Base-by-base conservation (phyloP, 2,888 invertebrate genomes). In the Hemithea aestivaria region DNA sequence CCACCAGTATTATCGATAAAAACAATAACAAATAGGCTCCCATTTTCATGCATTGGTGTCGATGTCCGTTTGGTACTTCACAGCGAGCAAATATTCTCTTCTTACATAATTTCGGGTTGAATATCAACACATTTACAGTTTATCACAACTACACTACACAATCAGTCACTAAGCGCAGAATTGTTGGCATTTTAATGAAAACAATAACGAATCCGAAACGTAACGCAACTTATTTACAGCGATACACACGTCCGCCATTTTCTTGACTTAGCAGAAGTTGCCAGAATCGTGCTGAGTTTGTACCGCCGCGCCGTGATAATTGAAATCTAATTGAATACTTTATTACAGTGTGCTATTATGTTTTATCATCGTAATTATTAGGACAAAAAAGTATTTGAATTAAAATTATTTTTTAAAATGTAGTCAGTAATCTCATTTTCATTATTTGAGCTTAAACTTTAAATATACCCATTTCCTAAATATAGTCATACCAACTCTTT, bases 1-100 rank as follows among this genome's bases (percentile, higher is more conserved):
- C 51, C 51, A 73, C 53, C 56, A 71, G 51, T 46, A 73, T 53
- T 61, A 81, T 56, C 54, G 72, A 62, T 60, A 73, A 64, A 67
- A 78, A 74, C 74, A 81, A 77, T 65, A 84, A 72, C 69, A 84
- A 74, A 70, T 76, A 73, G 68, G 70, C 74, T 76, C 77, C 83
- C 87, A 87, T 87, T 80, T 85, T 87, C 73, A 70, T 70, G 70
- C 83, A 82, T 82, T 74, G 72, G 79, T 70, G 51, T 73, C 66
- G 69, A 58, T 70, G 67, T 67, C 62, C 58, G 65, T 70, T 64
- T 71, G 75, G 67, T 73, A 67, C 68, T 73, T 43, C 27, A 16
- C 54, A 64, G 60, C 62, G 55, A 53, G 56, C 54, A 53, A 55
- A 60, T 51, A 55, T 53, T 61, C 66, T 62, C 58, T 75, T 68